phyloP scores from a whole-genome alignment of 2,113 vertebrate species.

The Alligator mississippiensis region DNA sequence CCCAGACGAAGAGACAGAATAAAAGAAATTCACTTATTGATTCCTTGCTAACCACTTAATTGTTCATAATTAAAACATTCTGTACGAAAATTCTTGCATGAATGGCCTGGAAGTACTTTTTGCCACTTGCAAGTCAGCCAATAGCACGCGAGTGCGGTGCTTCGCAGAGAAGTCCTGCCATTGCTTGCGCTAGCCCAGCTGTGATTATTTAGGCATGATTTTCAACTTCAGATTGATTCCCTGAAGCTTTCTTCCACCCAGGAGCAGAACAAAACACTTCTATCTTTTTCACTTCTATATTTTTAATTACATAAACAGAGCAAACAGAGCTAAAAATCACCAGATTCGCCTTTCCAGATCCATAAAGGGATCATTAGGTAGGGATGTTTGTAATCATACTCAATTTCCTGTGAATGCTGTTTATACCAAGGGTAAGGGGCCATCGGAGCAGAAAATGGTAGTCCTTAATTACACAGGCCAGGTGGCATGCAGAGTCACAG shows the following conservation, averaged over 20 bases:
- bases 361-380: constrained; percentile 14
- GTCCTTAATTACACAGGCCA: constrained; percentile 73
- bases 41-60: constrained; percentile 56
- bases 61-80: constrained; percentile 68
- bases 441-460: constrained; percentile 66
- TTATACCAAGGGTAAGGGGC: constrained; percentile 46
- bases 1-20: constrained; percentile 23
- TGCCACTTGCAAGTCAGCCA: neutral
- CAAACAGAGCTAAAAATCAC: constrained; percentile 32
- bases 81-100: constrained; percentile 41
- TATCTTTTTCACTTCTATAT: neutral
- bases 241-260: constrained; percentile 20
- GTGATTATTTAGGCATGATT: constrained; percentile 26
- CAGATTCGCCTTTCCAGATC: neutral
- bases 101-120: constrained; percentile 37
- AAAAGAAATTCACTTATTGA: constrained; percentile 40
- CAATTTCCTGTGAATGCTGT: constrained; percentile 10
- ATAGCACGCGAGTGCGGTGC: neutral
- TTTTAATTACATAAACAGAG: constrained; percentile 55
- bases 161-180: neutral
- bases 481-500: constrained; percentile 64
- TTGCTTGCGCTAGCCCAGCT: constrained; percentile 4
- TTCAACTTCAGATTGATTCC: constrained; percentile 25
- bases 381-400: constrained; percentile 19
- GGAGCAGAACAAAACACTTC: constrained; percentile 9